Base-by-base conservation (phyloP, 1,140 invertebrate genomes). In the Megalopta genalis region DNA sequence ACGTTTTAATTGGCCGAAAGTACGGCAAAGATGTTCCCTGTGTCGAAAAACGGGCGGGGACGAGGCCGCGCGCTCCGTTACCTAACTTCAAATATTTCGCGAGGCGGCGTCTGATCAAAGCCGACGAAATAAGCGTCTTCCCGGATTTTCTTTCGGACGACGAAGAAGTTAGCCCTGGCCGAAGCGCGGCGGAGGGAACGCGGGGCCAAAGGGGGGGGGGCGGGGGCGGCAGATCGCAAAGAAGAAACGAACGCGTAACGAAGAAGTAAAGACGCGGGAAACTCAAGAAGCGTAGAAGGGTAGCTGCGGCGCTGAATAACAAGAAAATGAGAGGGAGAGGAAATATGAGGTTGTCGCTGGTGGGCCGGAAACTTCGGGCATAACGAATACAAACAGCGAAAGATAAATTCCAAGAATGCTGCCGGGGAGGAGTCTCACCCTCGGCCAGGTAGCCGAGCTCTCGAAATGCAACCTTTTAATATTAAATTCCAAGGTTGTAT, bases 401-500 rank as follows among this genome's bases (percentile, higher is more conserved):
- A 86, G 78, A 87, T 82, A 82, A 87, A 86, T 86, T 86, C 70
- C 63, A 69, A 87, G 82, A 84, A 81, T 82, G 54, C 52, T 57
- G 16, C n/a, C 12, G 21, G 27, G 2, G 54, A 62, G 49, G 5
- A 42, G 10, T 25, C 39, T 12, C 18, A 21, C 4, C 52, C 12
- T 9, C 49, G 23, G 18, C n/a, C 42, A 42, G 54, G 65, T 67
- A 73, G 54, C 49, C 62, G 46, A 16, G 32, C 39, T 25, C 23
- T 71, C 49, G 21, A 39, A 80, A 85, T 32, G 8, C 77, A 37
- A 78, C 71, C 77, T 83, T 87, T 87, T 84, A 81, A 87, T 87
- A 88, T 87, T 83, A 82, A 86, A 88, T 80, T 83, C 77, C 85
- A 76, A 72, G 74, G 71, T 85, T 82, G 68, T 79, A 80, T 84